Evolutionary conservation across 64 coral and sea anemone genomes (phyloP), one percentile per base, ranked within the genome.

Genomic region (Montipora capricornis): DNA sequence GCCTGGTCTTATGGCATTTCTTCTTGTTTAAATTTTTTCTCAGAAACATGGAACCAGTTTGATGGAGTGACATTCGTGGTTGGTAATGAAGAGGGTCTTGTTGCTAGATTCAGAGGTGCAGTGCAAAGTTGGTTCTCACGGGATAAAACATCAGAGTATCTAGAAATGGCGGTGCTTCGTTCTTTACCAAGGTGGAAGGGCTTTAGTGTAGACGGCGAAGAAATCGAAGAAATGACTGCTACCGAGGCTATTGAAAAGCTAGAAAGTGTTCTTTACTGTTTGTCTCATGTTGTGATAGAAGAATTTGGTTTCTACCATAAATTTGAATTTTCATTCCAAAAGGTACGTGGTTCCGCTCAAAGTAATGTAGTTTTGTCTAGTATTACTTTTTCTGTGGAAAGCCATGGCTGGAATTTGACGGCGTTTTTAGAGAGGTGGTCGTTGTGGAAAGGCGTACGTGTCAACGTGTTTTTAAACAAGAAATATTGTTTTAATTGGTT

Each of bases 121-220:
- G 0, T 87, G 16, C 14, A 20, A 20, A 77, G 16, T 80, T 90
- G 26, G 17, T 16, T 77, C 1, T 50, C 5, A 15, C 75, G 47
- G 49, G 37, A 64, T 13, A 15, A 80, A 2, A 59, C 37, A 3
- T 8, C 29, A 5, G 64, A 94, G 44, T 37, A 89, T 74, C 69
- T 55, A 19, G 7, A 13, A 0, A 17, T 5, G 22, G 92, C 92
- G 20, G 16, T 79, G 0, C 50, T 57, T 53, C 16, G 16, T 57
- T 89, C 62, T 47, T 67, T 94, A 50, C 92, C 87, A 94, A 82
- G 51, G 57, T 94, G 92, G 92, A 83, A 89, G 64, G 92, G 92
- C 19, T 94, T 94, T 44, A 19, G 81, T 75, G 26, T 83, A 3
- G 45, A 61, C 57, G 53, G 10, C 53, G 75, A 48, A 15, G 45